phyloP scores from a whole-genome alignment of 1,140 invertebrate genomes.

The Dicyema japonicum region DNA sequence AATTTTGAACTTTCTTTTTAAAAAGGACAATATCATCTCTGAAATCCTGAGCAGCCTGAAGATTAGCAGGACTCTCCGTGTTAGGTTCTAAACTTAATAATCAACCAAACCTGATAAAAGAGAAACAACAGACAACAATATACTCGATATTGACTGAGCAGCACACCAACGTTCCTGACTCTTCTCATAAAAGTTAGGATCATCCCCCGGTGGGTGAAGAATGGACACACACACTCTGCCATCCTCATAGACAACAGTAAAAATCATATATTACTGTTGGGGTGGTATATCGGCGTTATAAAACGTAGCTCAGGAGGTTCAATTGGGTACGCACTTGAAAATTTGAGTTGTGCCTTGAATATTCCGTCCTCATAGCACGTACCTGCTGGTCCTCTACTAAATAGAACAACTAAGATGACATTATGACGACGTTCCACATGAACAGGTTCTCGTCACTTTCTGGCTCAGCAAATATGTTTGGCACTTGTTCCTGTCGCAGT shows the following conservation, averaged over 20 bases:
- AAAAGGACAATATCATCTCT: conserved; percentile 68
- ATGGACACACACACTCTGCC: conserved; percentile 93
- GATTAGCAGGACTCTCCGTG: conserved; percentile 92
- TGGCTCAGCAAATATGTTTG: background rate
- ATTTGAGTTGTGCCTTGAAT: conserved; percentile 2
- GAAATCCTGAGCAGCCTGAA: conserved; percentile 98
- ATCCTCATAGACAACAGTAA: conserved; percentile 44
- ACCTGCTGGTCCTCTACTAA: conserved; percentile 1
- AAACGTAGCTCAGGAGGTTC: conserved; percentile 4
- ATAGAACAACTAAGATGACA: no score
- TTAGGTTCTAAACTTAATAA: conserved; percentile 42
- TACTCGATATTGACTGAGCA: conserved; percentile 94
- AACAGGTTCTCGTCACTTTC: background rate
- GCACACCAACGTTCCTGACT: conserved; percentile 88
- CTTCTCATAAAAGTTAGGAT: conserved; percentile 93
- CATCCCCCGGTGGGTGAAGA: conserved; percentile 89
- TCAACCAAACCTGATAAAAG: conserved; percentile 47
- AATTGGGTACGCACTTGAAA: conserved; percentile 2
- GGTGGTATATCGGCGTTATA: conserved; percentile 3
- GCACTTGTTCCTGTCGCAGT: background rate
- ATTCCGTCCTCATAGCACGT: conserved; percentile 1
- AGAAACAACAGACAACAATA: conserved; percentile 76
- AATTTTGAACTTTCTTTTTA: conserved; percentile 52
- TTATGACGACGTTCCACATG: background rate
- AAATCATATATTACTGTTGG: conserved; percentile 21